Base-by-base conservation (phyloP, 2,888 invertebrate genomes). In the Carpatolechia fugitivella region DNA sequence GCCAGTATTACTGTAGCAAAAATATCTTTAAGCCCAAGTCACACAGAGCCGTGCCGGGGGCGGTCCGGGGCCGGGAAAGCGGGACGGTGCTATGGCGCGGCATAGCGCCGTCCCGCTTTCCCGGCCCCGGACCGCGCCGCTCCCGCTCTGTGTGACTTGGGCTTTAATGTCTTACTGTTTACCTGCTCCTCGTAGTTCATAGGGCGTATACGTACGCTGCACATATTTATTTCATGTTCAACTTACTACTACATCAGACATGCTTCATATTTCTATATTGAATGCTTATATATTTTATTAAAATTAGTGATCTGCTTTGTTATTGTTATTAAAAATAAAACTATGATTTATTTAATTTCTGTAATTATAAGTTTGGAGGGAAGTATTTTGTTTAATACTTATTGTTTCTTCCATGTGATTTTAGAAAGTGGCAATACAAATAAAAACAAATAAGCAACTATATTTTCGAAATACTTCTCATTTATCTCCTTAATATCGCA, bases 371-470 rank as follows among this genome's bases (percentile, higher is more conserved):
- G 80, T 78, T 79, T 78, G 73, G 65, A 35, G n/a, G 35, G 35
- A 76, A 75, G 78, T 81, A 80, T 82, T 81, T 81, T 80, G 76
- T 85, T 83, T 78, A 77, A 76, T 77, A 80, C 72, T 81, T 79
- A 78, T 78, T 82, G 78, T 86, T 88, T 86, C 82, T 82, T 86
- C 81, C 80, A 85, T 85, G 85, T 85, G 86, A 84, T 86, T 82
- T 80, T 83, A 81, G 79, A 85, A 88, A 78, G 75, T 82, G 84
- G 85, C 85, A 85, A 86, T 86, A 87, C 74, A 74, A 80, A 76
- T 83, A 82, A 81, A 35, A 35, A n/a, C 35, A n/a, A 35, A n/a
- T 35, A 35, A 35, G 35, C n/a, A 35, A n/a, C 13, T n/a, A n/a
- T n/a, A n/a, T n/a, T 10, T n/a, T 35, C 4, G 10, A n/a, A 24